These are phyloP conservation scores for Sinohyriopsis cumingii DNA, from an alignment of 2,888 invertebrate species.

Conservation along the genomic window DNA sequence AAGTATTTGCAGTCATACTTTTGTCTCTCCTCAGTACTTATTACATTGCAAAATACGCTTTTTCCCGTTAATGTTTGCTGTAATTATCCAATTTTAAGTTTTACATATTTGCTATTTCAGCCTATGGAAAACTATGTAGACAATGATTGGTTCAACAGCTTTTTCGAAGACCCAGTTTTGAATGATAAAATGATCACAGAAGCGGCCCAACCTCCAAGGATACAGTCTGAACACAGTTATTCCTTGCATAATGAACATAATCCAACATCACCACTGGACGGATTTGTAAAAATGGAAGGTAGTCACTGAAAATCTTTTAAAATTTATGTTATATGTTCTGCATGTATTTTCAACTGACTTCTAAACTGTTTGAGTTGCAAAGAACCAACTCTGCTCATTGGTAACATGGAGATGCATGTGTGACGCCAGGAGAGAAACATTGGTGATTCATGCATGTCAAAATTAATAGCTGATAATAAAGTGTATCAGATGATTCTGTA, in stretches of 20 bases:
- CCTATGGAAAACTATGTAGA: constrained; percentile 54
- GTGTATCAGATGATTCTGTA: too few species aligned
- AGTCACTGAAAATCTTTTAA: neutral
- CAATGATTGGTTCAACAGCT: constrained; percentile 67
- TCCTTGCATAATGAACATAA: constrained; percentile 78
- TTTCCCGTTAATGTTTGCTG: too few species aligned
- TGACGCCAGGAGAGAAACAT: too few species aligned
- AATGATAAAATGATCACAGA: constrained; percentile 93
- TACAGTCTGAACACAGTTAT: constrained; percentile 95
- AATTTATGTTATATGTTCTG: neutral
- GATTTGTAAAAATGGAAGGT: constrained; percentile 53
- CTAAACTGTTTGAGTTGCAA: too few species aligned
- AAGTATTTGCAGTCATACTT: too few species aligned
- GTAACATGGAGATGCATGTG: too few species aligned
- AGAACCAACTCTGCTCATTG: too few species aligned
- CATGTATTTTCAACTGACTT: neutral
- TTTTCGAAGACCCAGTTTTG: constrained; percentile 76
- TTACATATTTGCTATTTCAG: constrained; percentile 29
- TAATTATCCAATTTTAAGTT: neutral
- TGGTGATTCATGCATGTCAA: too few species aligned
- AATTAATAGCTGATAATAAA: too few species aligned
- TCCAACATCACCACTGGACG: constrained; percentile 42
- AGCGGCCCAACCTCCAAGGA: constrained; percentile 85
- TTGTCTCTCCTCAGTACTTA: too few species aligned
- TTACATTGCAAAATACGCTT: too few species aligned